Evolutionary conservation across 2,888 invertebrate genomes (phyloP).

Genomic region (Helleia helle): DNA sequence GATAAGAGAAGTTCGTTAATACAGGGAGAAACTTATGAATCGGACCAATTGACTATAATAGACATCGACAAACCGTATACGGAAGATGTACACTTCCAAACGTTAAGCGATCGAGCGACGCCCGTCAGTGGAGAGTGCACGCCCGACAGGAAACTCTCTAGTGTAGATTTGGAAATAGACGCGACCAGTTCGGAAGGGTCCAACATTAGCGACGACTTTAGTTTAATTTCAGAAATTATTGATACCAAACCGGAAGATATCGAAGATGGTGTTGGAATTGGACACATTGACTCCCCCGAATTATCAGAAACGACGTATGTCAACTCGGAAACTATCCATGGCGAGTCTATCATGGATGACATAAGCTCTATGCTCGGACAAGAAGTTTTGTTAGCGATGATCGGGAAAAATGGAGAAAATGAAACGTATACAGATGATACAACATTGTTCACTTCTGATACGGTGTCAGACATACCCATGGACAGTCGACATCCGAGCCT

Average conservation of each 20-base stretch:
- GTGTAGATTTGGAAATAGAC: conserved; percentile 64
- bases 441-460: conserved; percentile 76
- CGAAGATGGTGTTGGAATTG: conserved; percentile 75
- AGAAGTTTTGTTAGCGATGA: conserved; percentile 79
- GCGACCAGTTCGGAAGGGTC: conserved; percentile 76
- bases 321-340: conserved; percentile 82
- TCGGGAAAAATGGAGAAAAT: conserved; percentile 73
- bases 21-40: conserved; percentile 71
- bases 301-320: conserved; percentile 80
- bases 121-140: conserved; percentile 55
- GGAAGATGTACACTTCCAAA: conserved; percentile 56
- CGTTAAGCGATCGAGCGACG: conserved; percentile 41
- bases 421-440: conserved; percentile 83
- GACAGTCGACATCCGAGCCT: conserved; percentile 69
- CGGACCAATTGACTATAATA: conserved; percentile 78
- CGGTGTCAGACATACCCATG: conserved; percentile 63
- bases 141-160: conserved; percentile 55
- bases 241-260: conserved; percentile 63
- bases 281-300: conserved; percentile 89
- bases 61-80: conserved; percentile 74
- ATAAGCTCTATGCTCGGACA: conserved; percentile 83
- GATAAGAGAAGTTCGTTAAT: conserved; percentile 56
- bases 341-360: conserved; percentile 86
- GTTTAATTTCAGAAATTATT: conserved; percentile 79
- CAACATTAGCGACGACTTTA: conserved; percentile 81